Conservation (phyloP, 2,113 vertebrate species). For the Setophaga coronata region DNA sequence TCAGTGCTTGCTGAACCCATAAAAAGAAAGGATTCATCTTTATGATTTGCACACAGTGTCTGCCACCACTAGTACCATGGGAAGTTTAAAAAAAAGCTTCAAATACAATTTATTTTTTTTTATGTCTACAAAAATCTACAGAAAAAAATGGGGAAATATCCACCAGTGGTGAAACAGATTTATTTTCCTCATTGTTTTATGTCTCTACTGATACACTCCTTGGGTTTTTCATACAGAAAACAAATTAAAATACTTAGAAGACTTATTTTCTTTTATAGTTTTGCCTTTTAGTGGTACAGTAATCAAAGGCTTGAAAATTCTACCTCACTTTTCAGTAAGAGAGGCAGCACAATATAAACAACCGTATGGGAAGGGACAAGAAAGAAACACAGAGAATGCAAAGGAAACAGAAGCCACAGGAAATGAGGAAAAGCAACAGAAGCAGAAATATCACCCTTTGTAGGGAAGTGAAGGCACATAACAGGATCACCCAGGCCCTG, state of each 20-base stretch:
- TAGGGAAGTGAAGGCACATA: not conserved
- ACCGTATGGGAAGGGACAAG: not conserved
- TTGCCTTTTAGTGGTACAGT: not conserved
- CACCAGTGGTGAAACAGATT: not conserved
- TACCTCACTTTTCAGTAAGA: not conserved
- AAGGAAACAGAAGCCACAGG: not conserved
- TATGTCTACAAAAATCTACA: not conserved
- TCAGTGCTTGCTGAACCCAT: not conserved
- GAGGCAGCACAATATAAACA: not conserved
- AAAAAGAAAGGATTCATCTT: not conserved
- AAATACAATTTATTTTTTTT: not conserved
- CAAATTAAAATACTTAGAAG: not conserved
- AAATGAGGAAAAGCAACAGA: not conserved
- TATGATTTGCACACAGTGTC: not conserved
- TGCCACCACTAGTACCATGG: not conserved
- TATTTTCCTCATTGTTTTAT: constrained; percentile 8
- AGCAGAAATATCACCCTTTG: not conserved
- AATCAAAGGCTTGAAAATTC: not conserved
- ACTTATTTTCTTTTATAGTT: not conserved
- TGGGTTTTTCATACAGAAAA: not conserved
- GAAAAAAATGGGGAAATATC: not conserved
- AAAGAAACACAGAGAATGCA: not conserved
- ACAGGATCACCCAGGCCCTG: not conserved
- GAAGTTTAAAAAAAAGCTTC: not conserved
- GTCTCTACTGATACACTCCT: not conserved